Evolutionary conservation across 2,888 invertebrate genomes (phyloP).

Genomic region (Gibbula magus): DNA sequence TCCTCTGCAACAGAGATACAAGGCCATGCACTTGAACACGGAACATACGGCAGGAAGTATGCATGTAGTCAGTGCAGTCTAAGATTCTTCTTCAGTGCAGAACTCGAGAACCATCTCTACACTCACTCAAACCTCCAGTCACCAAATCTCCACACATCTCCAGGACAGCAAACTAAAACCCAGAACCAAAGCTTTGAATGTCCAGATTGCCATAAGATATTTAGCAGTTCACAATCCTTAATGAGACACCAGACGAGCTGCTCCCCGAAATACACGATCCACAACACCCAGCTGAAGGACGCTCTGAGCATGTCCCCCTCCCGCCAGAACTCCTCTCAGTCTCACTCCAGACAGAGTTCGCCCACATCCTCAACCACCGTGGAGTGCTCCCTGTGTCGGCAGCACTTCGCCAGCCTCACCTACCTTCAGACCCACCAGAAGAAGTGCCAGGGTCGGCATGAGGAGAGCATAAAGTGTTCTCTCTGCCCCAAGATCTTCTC

Average conservation of each 20-base stretch:
- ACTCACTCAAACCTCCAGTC: conserved; percentile 39
- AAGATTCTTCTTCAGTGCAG: conserved; percentile 92
- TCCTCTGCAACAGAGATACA: conserved; percentile 88
- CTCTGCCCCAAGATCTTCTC: conserved; percentile 68
- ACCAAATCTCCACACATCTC: not conserved
- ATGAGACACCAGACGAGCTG: not conserved
- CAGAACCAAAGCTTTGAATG: not conserved
- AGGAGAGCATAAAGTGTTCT: conserved; percentile 62
- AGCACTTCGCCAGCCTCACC: conserved; percentile 61
- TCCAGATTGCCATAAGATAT: not conserved
- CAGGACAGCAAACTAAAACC: not conserved
- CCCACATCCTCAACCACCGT: conserved; percentile 42
- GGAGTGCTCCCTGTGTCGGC: conserved; percentile 70
- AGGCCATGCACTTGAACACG: conserved; percentile 89
- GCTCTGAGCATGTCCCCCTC: conserved; percentile 17
- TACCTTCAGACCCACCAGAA: conserved; percentile 55
- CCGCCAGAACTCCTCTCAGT: not conserved
- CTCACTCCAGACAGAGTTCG: not conserved
- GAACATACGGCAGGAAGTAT: conserved; percentile 87
- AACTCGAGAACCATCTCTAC: conserved; percentile 87
- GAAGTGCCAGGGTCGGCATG: conserved; percentile 61
- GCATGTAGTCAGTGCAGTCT: conserved; percentile 87
- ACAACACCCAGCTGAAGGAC: not conserved
- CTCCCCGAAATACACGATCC: not conserved
- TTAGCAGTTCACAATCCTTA: not conserved